phyloP scores from a whole-genome alignment of 2,888 invertebrate species.

The Andrena haemorrhoa region DNA sequence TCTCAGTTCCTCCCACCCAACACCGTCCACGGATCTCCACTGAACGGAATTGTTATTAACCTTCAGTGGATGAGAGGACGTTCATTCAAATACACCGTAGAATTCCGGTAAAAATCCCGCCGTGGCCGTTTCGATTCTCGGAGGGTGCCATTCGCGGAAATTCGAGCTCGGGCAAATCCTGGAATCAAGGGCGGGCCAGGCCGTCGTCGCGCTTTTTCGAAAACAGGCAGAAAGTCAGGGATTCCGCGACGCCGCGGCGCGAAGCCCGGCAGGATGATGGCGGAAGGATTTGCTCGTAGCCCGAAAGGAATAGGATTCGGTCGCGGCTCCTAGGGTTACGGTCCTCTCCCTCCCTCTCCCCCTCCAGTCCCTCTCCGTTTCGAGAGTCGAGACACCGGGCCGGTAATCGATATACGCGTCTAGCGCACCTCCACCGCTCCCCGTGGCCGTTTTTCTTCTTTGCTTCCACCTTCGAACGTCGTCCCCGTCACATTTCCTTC shows the following conservation, averaged over 20 bases:
- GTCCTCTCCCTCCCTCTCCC: conserved; percentile 44
- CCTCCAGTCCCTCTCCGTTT: conserved; percentile 22
- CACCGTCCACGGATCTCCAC: not conserved
- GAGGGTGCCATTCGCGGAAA: conserved; percentile 29
- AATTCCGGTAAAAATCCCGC: conserved; percentile 38
- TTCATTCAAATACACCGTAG: conserved; percentile 35
- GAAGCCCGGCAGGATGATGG: conserved; percentile 58
- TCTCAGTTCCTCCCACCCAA: not conserved
- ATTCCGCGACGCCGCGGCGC: conserved; percentile 51
- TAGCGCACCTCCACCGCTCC: conserved; percentile 52
- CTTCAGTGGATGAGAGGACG: not conserved
- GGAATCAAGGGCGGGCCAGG: conserved; percentile 33
- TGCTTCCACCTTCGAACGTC: conserved; percentile 48
- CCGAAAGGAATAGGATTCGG: conserved; percentile 72
- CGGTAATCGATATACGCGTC: conserved; percentile 76
- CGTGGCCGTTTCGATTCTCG: conserved; percentile 41
- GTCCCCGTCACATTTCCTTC: conserved; percentile 62
- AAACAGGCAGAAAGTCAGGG: conserved; percentile 66
- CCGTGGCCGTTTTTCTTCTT: conserved; percentile 40
- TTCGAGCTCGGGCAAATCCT: conserved; percentile 47
- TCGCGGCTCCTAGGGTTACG: conserved; percentile 54
- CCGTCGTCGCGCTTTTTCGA: conserved; percentile 62
- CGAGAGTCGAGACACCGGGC: conserved; percentile 65
- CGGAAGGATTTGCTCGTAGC: conserved; percentile 74
- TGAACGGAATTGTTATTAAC: not conserved